Percentiles rank a stretch among this genome's conserved stretches.
Evolutionary conservation across 2,113 vertebrate species (phyloP).

Genomic region (Pomatostomus ruficeps): DNA sequence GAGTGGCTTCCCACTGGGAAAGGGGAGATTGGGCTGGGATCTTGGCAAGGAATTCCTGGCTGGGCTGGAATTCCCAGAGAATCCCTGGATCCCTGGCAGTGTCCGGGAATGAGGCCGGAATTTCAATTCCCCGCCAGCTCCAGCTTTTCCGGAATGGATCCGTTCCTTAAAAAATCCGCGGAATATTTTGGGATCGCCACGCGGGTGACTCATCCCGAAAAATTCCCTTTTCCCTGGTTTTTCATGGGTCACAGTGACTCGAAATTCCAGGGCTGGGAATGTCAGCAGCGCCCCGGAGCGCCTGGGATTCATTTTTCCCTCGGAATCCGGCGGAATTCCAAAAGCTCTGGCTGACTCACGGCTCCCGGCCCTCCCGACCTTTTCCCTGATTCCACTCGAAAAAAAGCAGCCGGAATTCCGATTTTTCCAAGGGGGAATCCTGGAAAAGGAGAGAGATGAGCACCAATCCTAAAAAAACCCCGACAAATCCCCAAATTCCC

Average conservation of each 20-base stretch:
- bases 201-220: not conserved
- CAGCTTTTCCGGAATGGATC: fast-evolving
- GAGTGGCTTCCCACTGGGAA: not conserved
- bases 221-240: not conserved
- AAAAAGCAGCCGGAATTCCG: not conserved
- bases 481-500: too few relatives aligned
- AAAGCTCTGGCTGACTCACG: not conserved
- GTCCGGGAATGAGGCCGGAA: fast-evolving
- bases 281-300: not conserved
- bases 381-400: too few relatives aligned
- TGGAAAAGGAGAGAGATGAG: not conserved
- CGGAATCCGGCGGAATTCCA: not conserved
- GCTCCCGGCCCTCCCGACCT: not conserved
- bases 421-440: not conserved
- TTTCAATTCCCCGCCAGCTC: not conserved
- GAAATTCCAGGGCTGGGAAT: not conserved
- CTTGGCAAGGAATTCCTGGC: too few relatives aligned
- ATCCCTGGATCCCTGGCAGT: not conserved
- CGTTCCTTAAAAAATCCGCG: not conserved
- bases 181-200: not conserved
- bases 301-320: not conserved
- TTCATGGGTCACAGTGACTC: not conserved
- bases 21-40: too few relatives aligned
- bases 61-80: not conserved
- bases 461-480: not conserved